These are phyloP conservation scores for Acestrorhynchus altus DNA, from an alignment of 2,797 vertebrate genomes.

Conservation along the genomic window DNA sequence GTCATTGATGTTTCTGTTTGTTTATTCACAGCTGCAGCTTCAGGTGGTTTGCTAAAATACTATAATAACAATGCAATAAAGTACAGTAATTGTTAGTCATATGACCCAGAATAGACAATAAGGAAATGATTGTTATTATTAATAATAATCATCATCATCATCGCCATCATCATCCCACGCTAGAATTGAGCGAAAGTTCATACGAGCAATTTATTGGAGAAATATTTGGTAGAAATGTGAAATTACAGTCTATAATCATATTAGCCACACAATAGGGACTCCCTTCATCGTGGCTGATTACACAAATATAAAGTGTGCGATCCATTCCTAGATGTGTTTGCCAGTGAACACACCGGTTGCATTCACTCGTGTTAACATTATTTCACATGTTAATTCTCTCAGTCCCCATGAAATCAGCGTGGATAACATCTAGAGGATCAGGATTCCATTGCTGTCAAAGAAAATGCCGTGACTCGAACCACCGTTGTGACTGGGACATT, in stretches of 20 bases:
- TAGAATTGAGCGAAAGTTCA: background rate
- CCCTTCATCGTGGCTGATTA: slow-evolving; percentile 14
- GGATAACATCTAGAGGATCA: slow-evolving; percentile 33
- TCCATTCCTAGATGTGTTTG: slow-evolving; percentile 1
- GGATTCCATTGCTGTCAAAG: background rate
- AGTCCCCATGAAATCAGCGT: slow-evolving; percentile 35
- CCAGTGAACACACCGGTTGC: slow-evolving; percentile 34
- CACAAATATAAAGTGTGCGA: slow-evolving; percentile 9
- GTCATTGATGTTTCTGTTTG: too few relatives aligned
- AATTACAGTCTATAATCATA: slow-evolving; percentile 12
- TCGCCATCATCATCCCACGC: too few relatives aligned
- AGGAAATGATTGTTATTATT: too few relatives aligned
- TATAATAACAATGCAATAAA: too few relatives aligned
- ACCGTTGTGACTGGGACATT: slow-evolving; percentile 42
- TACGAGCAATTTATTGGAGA: background rate
- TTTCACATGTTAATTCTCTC: slow-evolving; percentile 21
- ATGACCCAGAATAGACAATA: too few relatives aligned
- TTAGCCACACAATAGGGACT: background rate
- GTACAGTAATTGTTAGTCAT: too few relatives aligned
- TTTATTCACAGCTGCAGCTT: too few relatives aligned
- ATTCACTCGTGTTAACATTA: slow-evolving; percentile 28
- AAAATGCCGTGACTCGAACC: background rate
- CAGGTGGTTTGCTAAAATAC: too few relatives aligned
- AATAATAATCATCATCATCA: too few relatives aligned
- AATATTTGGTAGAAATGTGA: background rate